A percentile compares a stretch with the other conserved stretches of the same genome.
Conservation (phyloP, 2,113 vertebrate species). For the Poicephalus gulielmi region DNA sequence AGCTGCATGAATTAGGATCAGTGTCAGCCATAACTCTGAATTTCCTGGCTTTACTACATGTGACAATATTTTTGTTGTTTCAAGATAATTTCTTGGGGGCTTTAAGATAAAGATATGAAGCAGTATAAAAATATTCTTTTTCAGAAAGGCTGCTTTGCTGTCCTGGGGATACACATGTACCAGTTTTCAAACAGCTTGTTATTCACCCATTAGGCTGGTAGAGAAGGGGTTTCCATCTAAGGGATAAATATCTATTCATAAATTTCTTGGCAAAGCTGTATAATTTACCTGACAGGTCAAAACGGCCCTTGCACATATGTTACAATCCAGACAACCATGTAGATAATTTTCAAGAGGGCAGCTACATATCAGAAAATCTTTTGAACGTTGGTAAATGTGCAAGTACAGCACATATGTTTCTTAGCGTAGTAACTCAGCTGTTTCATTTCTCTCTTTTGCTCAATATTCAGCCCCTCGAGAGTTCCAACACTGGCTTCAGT, state of each 20-base stretch:
- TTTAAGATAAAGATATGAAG: background rate
- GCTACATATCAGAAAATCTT: background rate
- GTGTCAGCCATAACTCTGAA: background rate
- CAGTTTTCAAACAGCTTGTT: background rate
- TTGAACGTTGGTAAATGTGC: background rate
- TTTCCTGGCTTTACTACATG: background rate
- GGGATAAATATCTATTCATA: background rate
- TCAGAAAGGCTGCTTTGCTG: background rate
- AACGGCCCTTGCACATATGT: background rate
- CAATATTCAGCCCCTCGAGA: background rate
- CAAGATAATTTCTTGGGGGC: background rate
- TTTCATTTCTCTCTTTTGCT: constrained; percentile 35
- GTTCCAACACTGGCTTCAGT: background rate
- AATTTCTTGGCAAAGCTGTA: background rate
- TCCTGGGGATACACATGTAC: background rate
- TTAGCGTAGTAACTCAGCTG: constrained; percentile 18
- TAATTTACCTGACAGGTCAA: background rate
- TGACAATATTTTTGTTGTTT: background rate
- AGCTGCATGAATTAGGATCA: background rate
- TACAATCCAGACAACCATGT: background rate
- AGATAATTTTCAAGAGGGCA: background rate
- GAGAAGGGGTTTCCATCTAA: background rate
- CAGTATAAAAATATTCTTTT: background rate
- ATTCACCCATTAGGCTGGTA: background rate
- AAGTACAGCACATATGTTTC: constrained; percentile 29